Evolutionary conservation across 2,888 invertebrate genomes (phyloP).

Genomic region (Nomada ruficornis): DNA sequence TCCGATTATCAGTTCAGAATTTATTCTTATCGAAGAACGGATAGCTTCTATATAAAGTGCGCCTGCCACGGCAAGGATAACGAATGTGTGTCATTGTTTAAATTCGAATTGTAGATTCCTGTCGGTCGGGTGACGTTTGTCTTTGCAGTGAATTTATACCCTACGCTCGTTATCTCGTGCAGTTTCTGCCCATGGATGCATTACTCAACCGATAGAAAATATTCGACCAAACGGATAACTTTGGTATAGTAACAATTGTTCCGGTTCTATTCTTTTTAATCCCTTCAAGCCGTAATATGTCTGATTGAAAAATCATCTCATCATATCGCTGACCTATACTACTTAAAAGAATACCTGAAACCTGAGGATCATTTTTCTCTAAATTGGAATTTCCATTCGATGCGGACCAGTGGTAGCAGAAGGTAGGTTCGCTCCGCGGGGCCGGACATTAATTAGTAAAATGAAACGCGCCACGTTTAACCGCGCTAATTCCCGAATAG

Average conservation of each 20-base stretch:
- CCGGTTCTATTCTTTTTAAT: not conserved
- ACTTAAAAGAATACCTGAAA: not conserved
- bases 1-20: conserved; percentile 35
- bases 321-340: too few relatives aligned
- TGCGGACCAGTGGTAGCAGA: not conserved
- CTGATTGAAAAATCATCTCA: too few relatives aligned
- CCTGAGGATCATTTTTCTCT: not conserved
- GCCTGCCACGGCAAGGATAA: conserved; percentile 31
- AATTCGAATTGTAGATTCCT: conserved; percentile 55
- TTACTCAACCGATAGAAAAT: conserved; percentile 23
- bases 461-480: conserved; percentile 32
- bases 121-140: conserved; percentile 47
- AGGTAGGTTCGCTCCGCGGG: not conserved
- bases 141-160: conserved; percentile 42
- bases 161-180: conserved; percentile 25
- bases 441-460: conserved; percentile 36
- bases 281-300: not conserved
- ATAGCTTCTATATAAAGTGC: conserved; percentile 30
- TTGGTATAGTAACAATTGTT: conserved; percentile 3
- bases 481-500: conserved; percentile 38
- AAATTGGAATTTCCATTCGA: conserved; percentile 23
- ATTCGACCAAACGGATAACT: conserved; percentile 18
- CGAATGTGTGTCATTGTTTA: conserved; percentile 50
- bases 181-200: conserved; percentile 3
- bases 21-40: conserved; percentile 42